These are phyloP conservation scores for Anabacerthia variegaticeps DNA, from an alignment of 2,797 vertebrate genomes.

Conservation along the genomic window DNA sequence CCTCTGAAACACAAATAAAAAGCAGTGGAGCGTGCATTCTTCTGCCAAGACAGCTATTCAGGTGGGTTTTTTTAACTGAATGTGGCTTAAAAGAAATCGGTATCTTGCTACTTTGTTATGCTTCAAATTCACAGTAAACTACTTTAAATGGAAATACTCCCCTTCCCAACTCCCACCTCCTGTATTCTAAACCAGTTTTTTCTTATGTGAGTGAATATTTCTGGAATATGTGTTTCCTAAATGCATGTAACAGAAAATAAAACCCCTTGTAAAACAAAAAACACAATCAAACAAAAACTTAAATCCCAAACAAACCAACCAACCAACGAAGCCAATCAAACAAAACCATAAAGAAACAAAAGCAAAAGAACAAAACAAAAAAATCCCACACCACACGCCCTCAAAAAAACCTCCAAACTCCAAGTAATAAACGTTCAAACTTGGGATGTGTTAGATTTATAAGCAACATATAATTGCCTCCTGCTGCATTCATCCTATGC, in stretches of 20 bases:
- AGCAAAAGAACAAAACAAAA: neutral
- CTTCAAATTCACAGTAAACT: neutral
- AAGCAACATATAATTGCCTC: neutral
- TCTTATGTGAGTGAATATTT: neutral
- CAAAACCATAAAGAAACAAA: neutral
- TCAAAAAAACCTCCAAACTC: neutral
- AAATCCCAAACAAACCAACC: neutral
- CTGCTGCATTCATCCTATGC: neutral
- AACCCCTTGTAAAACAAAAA: neutral
- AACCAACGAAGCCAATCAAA: neutral
- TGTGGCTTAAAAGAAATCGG: neutral
- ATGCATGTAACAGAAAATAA: neutral
- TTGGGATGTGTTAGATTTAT: neutral
- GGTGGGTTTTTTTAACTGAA: neutral
- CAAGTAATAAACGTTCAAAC: neutral
- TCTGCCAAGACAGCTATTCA: neutral
- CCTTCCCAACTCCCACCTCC: rapidly evolving
- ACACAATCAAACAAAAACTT: neutral
- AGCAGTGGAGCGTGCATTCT: neutral
- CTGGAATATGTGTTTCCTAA: neutral
- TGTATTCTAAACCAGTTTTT: neutral
- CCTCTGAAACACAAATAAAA: neutral
- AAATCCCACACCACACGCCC: neutral
- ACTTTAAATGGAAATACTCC: neutral
- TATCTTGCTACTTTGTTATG: neutral